Base-by-base conservation (phyloP, 2,888 invertebrate species). In the Drosophila eohydei region DNA sequence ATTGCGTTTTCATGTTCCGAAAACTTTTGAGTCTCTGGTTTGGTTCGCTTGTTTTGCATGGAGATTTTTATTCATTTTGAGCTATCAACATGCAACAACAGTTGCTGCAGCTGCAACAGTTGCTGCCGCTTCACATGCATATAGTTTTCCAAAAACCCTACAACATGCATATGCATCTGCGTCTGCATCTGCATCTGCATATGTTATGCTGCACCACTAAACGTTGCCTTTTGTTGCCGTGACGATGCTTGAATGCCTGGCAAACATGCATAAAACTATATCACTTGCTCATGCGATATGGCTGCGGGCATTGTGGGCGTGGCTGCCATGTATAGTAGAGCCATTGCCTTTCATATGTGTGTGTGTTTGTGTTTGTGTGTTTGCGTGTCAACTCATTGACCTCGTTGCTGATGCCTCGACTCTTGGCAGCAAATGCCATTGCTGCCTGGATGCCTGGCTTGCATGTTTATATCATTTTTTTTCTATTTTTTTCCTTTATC, bases 331-430 rank as follows among this genome's bases (percentile, higher is more conserved):
- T 66, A 67, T 57, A 67, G 68, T 55, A 57, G 58, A 79, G 79
- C 81, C 81, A 64, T 62, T 86, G 80, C 83, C 83, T 74, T 67
- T 38, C 51, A 57, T 71, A 60, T 61, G 16, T 54, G 30, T 48
- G 14, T 54, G 30, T 55, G 38, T 28, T 12, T 40, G 21, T 58
- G 21, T 21, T 21, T 36, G 44, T 48, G 48, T 74, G 54, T 77
- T 64, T 78, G 83, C 85, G 88, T 84, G 88, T 82, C 78, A 84
- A 84, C 88, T 88, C 84, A 82, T 84, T 88, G 84, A 84, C 84
- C 84, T 84, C 88, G 72, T 74, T 77, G 62, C 73, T 48, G 56
- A 34, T 63, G 62, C 50, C 55, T 55, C 41, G 58, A 59, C 54
- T 62, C 57, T 56, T 40, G 40, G 32, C 41, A 36, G 16, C 28